Evolutionary conservation across 2,113 vertebrate genomes (phyloP).

Genomic region (Lasiurus cinereus): DNA sequence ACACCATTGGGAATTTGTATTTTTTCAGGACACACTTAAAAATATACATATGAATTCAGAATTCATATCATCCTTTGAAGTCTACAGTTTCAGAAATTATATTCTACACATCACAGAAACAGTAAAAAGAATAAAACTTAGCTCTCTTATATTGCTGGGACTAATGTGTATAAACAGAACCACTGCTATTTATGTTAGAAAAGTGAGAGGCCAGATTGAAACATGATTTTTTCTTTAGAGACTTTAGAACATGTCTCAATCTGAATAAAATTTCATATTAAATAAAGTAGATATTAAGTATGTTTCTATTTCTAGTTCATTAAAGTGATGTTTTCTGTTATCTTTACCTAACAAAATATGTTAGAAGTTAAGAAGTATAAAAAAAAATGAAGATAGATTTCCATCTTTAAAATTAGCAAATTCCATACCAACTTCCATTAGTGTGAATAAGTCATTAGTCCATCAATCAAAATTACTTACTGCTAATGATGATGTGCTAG

Average conservation of each 20-base stretch:
- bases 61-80: neutral
- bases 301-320: slow-evolving; percentile 2
- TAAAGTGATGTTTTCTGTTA: slow-evolving; percentile 25
- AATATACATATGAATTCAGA: neutral
- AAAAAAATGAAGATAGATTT: neutral
- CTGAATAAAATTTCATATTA: slow-evolving; percentile 14
- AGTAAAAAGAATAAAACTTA: slow-evolving; percentile 51
- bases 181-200: neutral
- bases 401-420: slow-evolving; percentile 17
- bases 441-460: neutral
- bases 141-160: neutral
- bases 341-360: slow-evolving; percentile 3
- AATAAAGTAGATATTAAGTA: slow-evolving; percentile 41
- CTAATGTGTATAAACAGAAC: neutral
- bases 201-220: slow-evolving; percentile 1
- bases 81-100: neutral
- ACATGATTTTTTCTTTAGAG: neutral
- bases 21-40: slow-evolving; percentile 32
- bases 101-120: slow-evolving; percentile 38
- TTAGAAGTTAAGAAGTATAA: neutral
- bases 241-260: slow-evolving; percentile 34
- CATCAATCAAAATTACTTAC: slow-evolving; percentile 87
- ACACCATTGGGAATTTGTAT: neutral
- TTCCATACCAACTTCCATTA: neutral
- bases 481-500: slow-evolving; percentile 92